Percentiles rank a stretch among this genome's conserved stretches.
Conservation (phyloP, 2,888 invertebrate genomes). For the Microctonus aethiopoides region DNA sequence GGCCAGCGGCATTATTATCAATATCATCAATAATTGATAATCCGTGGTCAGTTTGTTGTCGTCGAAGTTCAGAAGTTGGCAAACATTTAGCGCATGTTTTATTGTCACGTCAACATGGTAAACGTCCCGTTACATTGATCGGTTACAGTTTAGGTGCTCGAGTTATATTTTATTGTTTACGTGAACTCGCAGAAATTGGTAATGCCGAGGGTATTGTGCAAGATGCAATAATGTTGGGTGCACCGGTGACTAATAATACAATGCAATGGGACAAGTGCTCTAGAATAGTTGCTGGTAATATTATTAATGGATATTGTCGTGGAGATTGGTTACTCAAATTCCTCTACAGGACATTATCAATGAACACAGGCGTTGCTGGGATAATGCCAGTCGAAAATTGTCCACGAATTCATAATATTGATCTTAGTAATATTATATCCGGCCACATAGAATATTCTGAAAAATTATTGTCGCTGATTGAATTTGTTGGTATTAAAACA, state of each 20-base stretch:
- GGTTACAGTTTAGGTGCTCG: slow-evolving; percentile 77
- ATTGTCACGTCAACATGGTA: slow-evolving; percentile 72
- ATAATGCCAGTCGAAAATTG: slow-evolving; percentile 69
- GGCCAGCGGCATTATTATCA: slow-evolving; percentile 74
- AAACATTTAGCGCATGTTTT: slow-evolving; percentile 75
- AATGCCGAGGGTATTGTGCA: slow-evolving; percentile 72
- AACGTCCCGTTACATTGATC: slow-evolving; percentile 74
- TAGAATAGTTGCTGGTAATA: slow-evolving; percentile 72
- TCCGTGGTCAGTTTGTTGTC: slow-evolving; percentile 76
- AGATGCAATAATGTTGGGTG: slow-evolving; percentile 74
- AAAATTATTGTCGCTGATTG: slow-evolving; percentile 70
- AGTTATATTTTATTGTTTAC: slow-evolving; percentile 75
- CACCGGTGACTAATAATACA: slow-evolving; percentile 72
- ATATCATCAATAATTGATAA: slow-evolving; percentile 73
- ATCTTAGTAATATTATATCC: slow-evolving; percentile 70
- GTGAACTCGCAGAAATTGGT: slow-evolving; percentile 68
- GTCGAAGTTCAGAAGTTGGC: slow-evolving; percentile 72
- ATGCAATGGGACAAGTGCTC: slow-evolving; percentile 70
- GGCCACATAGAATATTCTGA: slow-evolving; percentile 73
- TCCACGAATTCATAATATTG: slow-evolving; percentile 71
- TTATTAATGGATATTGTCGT: slow-evolving; percentile 76
- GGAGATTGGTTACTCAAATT: slow-evolving; percentile 76
- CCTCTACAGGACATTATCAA: slow-evolving; percentile 74
- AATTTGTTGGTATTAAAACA: slow-evolving; percentile 60
- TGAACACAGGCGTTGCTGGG: slow-evolving; percentile 72